A percentile compares a stretch with the other conserved stretches of the same genome.
These are phyloP conservation scores for Drosophila repletoides DNA, from an alignment of 1,140 invertebrate species.

Conservation along the genomic window DNA sequence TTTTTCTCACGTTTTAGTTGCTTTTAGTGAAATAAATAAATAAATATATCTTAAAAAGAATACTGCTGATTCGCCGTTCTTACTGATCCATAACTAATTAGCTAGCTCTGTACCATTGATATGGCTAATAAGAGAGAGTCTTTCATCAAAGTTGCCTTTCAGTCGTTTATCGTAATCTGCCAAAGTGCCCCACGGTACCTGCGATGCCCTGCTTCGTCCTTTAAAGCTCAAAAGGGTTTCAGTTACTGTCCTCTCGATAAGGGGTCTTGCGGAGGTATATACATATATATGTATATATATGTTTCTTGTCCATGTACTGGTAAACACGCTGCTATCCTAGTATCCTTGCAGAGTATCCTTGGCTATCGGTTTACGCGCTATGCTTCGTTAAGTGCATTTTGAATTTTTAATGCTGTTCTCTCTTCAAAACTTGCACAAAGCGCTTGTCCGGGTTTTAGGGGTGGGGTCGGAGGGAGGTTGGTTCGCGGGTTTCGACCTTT, in stretches of 20 bases:
- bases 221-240: slow-evolving; percentile 35
- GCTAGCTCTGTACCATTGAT: not conserved
- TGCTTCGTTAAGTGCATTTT: slow-evolving; percentile 80
- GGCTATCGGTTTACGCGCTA: slow-evolving; percentile 78
- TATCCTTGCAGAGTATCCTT: slow-evolving; percentile 24
- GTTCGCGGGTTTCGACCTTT: not conserved
- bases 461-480: not conserved
- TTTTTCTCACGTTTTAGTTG: not conserved
- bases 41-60: too few relatives aligned
- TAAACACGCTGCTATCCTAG: slow-evolving; percentile 29
- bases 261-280: too few relatives aligned
- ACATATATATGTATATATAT: not conserved
- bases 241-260: slow-evolving; percentile 6
- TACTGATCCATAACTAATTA: not conserved
- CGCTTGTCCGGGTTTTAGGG: slow-evolving; percentile 13
- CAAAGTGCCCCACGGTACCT: slow-evolving; percentile 12
- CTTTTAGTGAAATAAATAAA: not conserved
- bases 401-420: slow-evolving; percentile 74
- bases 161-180: slow-evolving; percentile 27
- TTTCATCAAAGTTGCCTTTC: slow-evolving; percentile 16
- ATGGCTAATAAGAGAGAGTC: slow-evolving; percentile 13
- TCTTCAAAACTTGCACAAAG: slow-evolving; percentile 48
- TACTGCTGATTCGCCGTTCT: not conserved
- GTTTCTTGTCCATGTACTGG: slow-evolving; percentile 9
- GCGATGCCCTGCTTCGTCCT: slow-evolving; percentile 4